phyloP scores from a whole-genome alignment of 2,113 vertebrate species.

The Phaethon lepturus region DNA sequence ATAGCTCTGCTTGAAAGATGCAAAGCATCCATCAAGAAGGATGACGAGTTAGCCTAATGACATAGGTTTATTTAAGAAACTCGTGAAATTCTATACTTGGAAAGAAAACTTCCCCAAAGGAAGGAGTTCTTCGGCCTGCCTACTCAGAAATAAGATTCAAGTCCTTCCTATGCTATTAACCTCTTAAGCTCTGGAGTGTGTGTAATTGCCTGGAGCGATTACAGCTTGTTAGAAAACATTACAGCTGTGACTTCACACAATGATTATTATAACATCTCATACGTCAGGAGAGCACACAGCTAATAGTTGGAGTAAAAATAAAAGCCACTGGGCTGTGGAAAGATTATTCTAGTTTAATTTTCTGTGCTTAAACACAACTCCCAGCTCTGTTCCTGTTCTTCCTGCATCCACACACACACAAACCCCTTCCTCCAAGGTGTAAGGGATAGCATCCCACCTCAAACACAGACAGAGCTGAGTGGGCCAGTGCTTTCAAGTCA shows the following conservation, averaged over 20 bases:
- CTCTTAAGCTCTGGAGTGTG: background rate
- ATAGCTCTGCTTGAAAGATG: background rate
- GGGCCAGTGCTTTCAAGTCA: background rate
- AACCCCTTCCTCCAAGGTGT: background rate
- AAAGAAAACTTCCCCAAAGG: background rate
- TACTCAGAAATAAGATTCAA: background rate
- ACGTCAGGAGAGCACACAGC: background rate
- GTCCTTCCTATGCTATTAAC: background rate
- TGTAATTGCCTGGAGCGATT: background rate
- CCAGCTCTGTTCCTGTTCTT: background rate
- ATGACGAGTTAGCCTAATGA: background rate
- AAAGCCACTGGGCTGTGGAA: background rate
- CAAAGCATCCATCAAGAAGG: background rate
- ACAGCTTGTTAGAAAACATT: background rate
- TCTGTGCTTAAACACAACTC: background rate
- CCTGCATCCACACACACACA: background rate
- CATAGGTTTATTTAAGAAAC: background rate
- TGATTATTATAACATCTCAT: background rate
- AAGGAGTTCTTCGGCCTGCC: background rate
- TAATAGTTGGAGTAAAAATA: background rate
- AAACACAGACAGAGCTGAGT: background rate
- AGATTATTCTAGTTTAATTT: background rate
- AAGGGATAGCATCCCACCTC: fast-evolving
- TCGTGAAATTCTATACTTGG: background rate
- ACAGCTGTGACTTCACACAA: background rate